These are phyloP conservation scores for Epirrhoe tristata DNA, from an alignment of 2,888 invertebrate species.

Conservation along the genomic window DNA sequence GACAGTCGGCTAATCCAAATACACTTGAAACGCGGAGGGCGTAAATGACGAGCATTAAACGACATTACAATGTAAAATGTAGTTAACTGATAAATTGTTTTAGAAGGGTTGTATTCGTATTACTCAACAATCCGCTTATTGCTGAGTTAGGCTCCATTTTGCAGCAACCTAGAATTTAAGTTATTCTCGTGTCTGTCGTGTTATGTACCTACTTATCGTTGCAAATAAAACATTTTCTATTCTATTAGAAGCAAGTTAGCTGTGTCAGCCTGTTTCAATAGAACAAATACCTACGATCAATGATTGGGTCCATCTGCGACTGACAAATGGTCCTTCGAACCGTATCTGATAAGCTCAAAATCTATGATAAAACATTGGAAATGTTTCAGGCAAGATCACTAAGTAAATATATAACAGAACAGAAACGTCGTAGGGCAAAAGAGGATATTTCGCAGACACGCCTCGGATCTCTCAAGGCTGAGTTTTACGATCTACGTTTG, in stretches of 20 bases:
- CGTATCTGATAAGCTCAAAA: not conserved
- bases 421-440: slow-evolving; percentile 33
- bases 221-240: too few species aligned
- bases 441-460: slow-evolving; percentile 41
- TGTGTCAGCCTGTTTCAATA: not conserved
- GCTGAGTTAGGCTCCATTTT: too few species aligned
- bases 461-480: slow-evolving; percentile 44
- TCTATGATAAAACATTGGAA: slow-evolving; percentile 16
- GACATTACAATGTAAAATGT: slow-evolving; percentile 46
- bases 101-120: slow-evolving; percentile 10
- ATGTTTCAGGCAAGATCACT: slow-evolving; percentile 12
- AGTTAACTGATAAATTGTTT: slow-evolving; percentile 46
- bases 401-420: slow-evolving; percentile 31
- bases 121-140: too few species aligned
- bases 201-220: too few species aligned
- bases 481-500: slow-evolving; percentile 45
- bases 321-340: not conserved
- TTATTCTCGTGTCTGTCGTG: too few species aligned
- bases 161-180: too few species aligned
- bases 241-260: not conserved
- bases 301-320: not conserved
- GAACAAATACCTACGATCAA: not conserved
- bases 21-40: slow-evolving; percentile 49
- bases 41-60: slow-evolving; percentile 49
- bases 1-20: slow-evolving; percentile 62